Evolutionary conservation across 1,140 invertebrate species (phyloP), one percentile per base, ranked within the genome.

Genomic region (Parasteatoda tepidariorum): DNA sequence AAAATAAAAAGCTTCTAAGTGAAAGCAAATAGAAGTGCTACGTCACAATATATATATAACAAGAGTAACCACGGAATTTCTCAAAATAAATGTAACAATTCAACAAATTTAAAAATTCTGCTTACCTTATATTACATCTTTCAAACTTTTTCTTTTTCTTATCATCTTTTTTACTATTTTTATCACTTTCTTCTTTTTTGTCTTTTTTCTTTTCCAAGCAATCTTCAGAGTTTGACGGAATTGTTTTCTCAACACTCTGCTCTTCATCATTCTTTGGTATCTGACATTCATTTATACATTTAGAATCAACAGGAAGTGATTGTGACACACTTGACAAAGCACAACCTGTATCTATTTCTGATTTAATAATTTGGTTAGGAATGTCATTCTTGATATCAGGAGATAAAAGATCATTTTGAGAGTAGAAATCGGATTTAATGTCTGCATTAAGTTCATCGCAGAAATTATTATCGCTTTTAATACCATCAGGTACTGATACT

Each of bases 91-190:
- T 61, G 7, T n/a, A n/a, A n/a, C n/a, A n/a, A n/a, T n/a, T n/a
- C n/a, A n/a, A n/a, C 83, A 41, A 22, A 31, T 68, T 76, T 11
- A 31, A 30, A 31, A 30, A 28, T 64, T 84, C 48, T 18, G 26
- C 31, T 83, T 76, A 75, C 68, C 78, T 70, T 30, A 64, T 84
- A 84, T 92, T 88, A 73, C 92, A 90, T 87, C 81, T 64, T 28
- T 85, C 59, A 55, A 85, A 73, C 28, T 84, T 64, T 48, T 85
- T 84, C 41, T 83, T 83, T 85, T 86, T 84, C 62, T 85, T 78
- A 71, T 86, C 85, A 84, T 88, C 84, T 83, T 87, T 85, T 66
- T 86, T 78, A 68, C 86, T 86, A 64, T 86, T 86, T 28, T 87
- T 86, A 22, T 86, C 87, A 24, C 85, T 86, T 26, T 86, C 74